phyloP scores from a whole-genome alignment of 2,113 vertebrate genomes.

The Crotalus helleri region DNA sequence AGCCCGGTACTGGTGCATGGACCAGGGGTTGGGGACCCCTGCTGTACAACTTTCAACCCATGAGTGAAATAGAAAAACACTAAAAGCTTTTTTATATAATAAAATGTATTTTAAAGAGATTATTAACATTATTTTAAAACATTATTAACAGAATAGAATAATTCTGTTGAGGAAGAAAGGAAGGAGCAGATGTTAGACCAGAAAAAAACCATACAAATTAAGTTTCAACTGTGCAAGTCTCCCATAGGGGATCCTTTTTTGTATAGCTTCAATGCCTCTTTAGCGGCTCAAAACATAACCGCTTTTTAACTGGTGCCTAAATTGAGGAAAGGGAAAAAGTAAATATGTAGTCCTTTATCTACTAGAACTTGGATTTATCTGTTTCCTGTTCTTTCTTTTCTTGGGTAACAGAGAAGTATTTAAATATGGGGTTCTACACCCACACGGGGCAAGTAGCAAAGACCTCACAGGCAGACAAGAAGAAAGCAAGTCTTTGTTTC shows the following conservation, averaged over 20 bases:
- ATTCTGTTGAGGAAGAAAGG: background rate
- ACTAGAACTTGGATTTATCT: constrained; percentile 13
- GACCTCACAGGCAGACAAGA: constrained; percentile 74
- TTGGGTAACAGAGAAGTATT: constrained; percentile 51
- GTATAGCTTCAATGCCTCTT: constrained; percentile 4
- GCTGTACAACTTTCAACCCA: background rate
- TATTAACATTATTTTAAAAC: background rate
- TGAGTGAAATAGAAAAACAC: constrained; percentile 3
- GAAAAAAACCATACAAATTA: background rate
- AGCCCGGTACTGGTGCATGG: no score
- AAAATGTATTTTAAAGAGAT: background rate
- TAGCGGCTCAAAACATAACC: background rate
- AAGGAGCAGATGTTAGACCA: accelerated
- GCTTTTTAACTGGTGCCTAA: constrained; percentile 8
- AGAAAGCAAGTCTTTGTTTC: constrained; percentile 72
- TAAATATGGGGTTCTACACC: constrained; percentile 59
- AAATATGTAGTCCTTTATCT: constrained; percentile 30
- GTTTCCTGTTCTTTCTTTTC: constrained; percentile 55
- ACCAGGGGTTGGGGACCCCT: no score
- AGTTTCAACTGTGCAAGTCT: background rate
- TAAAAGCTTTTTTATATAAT: background rate
- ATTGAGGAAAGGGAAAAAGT: constrained; percentile 3
- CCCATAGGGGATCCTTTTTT: background rate
- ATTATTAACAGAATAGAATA: background rate
- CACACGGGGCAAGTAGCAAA: constrained; percentile 52